Percentiles rank a stretch among this genome's conserved stretches.
These are phyloP conservation scores for Heliocidaris erythrogramma DNA, from an alignment of 35 echinoderm and acorn worm genomes.

Conservation along the genomic window DNA sequence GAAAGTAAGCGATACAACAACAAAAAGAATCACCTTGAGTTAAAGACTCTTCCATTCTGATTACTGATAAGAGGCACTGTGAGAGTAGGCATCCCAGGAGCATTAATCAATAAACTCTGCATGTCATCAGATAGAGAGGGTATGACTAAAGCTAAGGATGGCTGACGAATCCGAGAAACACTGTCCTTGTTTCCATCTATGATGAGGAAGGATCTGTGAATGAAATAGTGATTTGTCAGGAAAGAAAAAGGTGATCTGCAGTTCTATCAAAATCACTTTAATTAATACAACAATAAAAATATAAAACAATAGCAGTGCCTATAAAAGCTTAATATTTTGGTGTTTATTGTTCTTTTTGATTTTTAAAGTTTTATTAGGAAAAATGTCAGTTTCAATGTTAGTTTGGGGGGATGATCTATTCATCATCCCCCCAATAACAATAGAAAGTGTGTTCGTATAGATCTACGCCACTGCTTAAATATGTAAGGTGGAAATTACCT, in stretches of 20 bases:
- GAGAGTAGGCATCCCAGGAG: conserved; percentile 29
- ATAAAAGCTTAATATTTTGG: not conserved
- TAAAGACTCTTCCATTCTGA: not conserved
- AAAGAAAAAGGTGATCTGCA: not conserved
- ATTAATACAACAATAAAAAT: not conserved
- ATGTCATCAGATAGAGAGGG: conserved; percentile 29
- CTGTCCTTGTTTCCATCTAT: not conserved
- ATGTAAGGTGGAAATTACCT: no score
- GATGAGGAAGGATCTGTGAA: conserved; percentile 34
- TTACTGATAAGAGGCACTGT: not conserved
- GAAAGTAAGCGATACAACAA: not conserved
- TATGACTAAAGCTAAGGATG: conserved; percentile 2
- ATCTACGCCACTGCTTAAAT: no score
- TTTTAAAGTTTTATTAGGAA: not conserved
- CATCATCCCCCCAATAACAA: no score
- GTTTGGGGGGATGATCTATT: no score
- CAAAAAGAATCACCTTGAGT: not conserved
- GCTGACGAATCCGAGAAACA: not conserved
- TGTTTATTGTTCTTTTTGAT: not conserved
- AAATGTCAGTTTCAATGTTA: not conserved
- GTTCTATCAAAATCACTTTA: not conserved
- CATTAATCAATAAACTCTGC: conserved; percentile 28
- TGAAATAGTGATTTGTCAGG: not conserved
- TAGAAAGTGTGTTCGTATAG: no score
- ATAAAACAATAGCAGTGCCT: not conserved